These are phyloP conservation scores for Aurelia aurita complex sp. Pacific DNA, from an alignment of 30 jellyfish, hydroid and myxozoan species.

Conservation along the genomic window DNA sequence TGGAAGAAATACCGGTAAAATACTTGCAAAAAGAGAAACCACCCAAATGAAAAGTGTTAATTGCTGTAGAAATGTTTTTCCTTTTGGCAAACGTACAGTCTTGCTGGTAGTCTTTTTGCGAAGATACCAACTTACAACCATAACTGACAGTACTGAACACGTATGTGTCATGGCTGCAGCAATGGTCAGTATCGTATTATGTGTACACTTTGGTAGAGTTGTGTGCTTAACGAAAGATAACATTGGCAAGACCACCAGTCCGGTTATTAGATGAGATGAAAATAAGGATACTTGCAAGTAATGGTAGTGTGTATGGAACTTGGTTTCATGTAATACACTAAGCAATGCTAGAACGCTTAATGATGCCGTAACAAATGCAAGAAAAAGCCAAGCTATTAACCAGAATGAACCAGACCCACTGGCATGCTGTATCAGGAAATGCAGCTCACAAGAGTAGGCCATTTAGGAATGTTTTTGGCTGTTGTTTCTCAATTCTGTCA, in stretches of 20 bases:
- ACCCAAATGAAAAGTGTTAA: not conserved
- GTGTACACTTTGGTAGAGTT: not conserved
- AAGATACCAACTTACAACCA: not conserved
- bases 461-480: too few species aligned
- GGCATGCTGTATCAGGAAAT: not conserved
- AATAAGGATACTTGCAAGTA: not conserved
- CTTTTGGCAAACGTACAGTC: not conserved
- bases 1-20: not conserved
- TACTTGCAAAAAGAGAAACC: not conserved
- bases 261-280: not conserved
- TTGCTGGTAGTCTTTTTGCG: not conserved
- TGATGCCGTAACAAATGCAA: not conserved
- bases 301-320: not conserved
- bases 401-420: not conserved
- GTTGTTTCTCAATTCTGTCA: too few species aligned
- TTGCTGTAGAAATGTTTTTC: not conserved
- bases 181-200: not conserved
- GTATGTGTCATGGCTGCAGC: conserved; percentile 1
- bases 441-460: not conserved
- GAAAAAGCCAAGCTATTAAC: not conserved
- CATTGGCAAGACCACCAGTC: not conserved
- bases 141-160: not conserved
- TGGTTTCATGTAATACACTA: not conserved
- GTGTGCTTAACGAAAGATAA: not conserved
- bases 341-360: not conserved